Conservation (phyloP, 1,140 invertebrate genomes). For the Habropoda laboriosa region DNA sequence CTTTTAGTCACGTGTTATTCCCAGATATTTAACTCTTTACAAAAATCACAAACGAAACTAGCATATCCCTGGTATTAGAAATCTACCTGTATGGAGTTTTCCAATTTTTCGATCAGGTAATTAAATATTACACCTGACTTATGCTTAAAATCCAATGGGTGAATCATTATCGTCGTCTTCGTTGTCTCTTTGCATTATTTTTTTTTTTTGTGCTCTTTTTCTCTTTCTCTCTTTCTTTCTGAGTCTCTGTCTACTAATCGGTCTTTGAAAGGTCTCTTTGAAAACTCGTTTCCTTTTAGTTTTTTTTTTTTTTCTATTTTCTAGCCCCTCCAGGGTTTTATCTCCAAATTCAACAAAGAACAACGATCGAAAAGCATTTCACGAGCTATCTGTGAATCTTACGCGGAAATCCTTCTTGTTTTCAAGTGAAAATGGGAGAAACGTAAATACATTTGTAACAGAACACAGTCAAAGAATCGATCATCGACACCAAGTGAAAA, state of each 20-base stretch:
- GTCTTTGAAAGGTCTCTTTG: background rate
- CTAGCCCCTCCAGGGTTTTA: background rate
- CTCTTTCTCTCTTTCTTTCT: background rate
- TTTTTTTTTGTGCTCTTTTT: background rate
- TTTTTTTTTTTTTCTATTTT: background rate
- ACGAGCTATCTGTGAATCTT: background rate
- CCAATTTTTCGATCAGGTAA: background rate
- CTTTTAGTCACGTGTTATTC: no score
- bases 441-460: background rate
- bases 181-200: background rate
- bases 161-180: constrained; percentile 9
- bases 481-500: background rate
- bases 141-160: constrained; percentile 1
- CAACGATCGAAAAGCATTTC: background rate
- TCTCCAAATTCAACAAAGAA: background rate
- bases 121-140: background rate
- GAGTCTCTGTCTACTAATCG: background rate
- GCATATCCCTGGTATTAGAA: background rate
- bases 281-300: constrained; percentile 4
- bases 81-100: background rate
- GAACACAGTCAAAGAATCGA: background rate
- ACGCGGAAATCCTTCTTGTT: background rate
- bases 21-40: background rate
- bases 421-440: background rate
- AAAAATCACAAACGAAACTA: background rate